Conservation (phyloP, 2,113 vertebrate species). For the Mus pahari region DNA sequence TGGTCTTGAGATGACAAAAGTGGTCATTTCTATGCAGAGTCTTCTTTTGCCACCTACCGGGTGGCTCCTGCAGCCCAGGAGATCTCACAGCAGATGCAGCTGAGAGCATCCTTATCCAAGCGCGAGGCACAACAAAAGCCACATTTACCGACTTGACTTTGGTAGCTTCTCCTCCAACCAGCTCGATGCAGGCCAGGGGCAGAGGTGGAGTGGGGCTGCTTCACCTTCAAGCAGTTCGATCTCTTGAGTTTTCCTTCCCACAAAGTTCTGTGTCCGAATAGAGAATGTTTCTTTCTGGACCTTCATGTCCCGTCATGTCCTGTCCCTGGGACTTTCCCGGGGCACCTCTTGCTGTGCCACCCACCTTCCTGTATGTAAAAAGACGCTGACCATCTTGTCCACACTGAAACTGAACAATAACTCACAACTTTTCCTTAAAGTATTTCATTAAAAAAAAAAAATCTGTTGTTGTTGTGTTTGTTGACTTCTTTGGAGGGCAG, state of each 20-base stretch:
- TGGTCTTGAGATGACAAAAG: background rate
- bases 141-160: background rate
- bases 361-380: background rate
- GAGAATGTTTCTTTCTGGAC: background rate
- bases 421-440: background rate
- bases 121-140: background rate
- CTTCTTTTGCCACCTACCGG: background rate
- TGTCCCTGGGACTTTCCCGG: background rate
- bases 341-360: background rate
- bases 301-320: rapidly evolving
- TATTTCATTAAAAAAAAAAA: background rate
- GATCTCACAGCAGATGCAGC: background rate
- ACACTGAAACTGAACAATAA: background rate
- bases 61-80: background rate
- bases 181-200: background rate
- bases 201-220: background rate
- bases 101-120: background rate
- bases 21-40: background rate
- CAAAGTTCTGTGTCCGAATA: background rate
- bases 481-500: background rate
- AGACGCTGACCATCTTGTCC: background rate
- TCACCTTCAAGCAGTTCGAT: background rate
- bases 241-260: background rate
- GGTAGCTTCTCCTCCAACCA: background rate
- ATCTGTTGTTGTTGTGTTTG: background rate